Evolutionary conservation across 1,140 invertebrate genomes (phyloP), one percentile per base, ranked within the genome.

Genomic region (Dysdera silvatica): DNA sequence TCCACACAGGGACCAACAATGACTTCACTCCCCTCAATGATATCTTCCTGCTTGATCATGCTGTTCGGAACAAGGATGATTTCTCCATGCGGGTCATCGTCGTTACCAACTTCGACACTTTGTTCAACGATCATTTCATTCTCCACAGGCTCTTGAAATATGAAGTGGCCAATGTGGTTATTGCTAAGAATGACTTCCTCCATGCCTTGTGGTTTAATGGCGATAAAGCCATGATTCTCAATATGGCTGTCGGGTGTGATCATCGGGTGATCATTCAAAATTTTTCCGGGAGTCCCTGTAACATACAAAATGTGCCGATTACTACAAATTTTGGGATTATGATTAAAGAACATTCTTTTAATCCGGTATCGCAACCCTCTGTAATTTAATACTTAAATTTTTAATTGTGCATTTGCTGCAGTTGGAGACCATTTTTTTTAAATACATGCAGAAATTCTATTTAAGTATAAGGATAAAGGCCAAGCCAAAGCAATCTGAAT

Each of bases 21-120:
- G 4, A 69, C 63, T 52, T 69, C 68, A 16, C 55, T 66, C 12
- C 66, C 60, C 33, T 69, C 66, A 18, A 69, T 61, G 5, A 69
- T 51, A 61, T 61, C 55, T 51, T 69, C 68, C 26, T 69, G 68
- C 26, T 69, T 69, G 16, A 69, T 57, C 31, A 60, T 48, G 10
- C 52, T 52, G 43, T 69, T 69, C 6, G 59, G 58, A 14, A 68
- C 66, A 20, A 68, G 33, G 16, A 69, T 68, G 10, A 69, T 58
- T 20, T 68, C 67, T 23, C 52, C 66, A 52, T 67, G 66, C 5
- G 61, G 53, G 18, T 68, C 54, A 12, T 58, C 61, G 43, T 49
- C 53, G 40, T 12, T 67, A 28, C 47, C 67, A 29, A 62, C 63
- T 66, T 66, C 68, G 20, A 67, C 59, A 61, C 55, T 58, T 18